Evolutionary conservation across 2,797 vertebrate genomes (phyloP), one percentile per base, ranked within the genome.

Genomic region (Onychomys torridus): DNA sequence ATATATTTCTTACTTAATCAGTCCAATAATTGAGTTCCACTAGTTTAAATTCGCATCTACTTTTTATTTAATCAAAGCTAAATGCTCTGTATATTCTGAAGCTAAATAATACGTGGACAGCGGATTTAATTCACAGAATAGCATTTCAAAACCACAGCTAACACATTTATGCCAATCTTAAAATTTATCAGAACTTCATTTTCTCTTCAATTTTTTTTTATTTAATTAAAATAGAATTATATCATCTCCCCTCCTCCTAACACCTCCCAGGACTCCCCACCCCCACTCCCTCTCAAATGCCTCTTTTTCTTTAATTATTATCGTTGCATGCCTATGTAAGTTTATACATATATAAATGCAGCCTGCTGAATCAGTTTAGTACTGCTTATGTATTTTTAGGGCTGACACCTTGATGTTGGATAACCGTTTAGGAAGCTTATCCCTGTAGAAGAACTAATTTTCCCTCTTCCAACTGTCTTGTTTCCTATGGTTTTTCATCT

Each of bases 11-110:
- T 97, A 92, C 94, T 95, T 97, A 97, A 97, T 97, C 90, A 95
- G 97, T 96, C 91, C 96, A 96, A 95, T 98, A 97, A 97, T 97
- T 95, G 95, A 97, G 93, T 97, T 93, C 93, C 79, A 85, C 96
- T 93, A 59, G 65, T 95, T 97, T 96, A 97, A 97, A 97, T 93
- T 95, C 84, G 12, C 86, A 93, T 96, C 97, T 93, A 76, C 40
- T 95, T 79, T 59, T n/a, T 77, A 65, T 95, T 96, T 95, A 95
- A 96, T 96, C 95, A 90, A 96, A 92, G 79, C 89, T 59, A 95
- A 97, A 91, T 65, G 69, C 81, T 79, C 2, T 46, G 69, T 90
- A 95, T 82, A 87, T 73, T 91, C 92, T 89, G 55, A 96, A 95
- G 65, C 63, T 87, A 96, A 94, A 83, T 67, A 77, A 73, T 14